phyloP scores from a whole-genome alignment of 1,140 invertebrate genomes.

The Drosophila asahinai region DNA sequence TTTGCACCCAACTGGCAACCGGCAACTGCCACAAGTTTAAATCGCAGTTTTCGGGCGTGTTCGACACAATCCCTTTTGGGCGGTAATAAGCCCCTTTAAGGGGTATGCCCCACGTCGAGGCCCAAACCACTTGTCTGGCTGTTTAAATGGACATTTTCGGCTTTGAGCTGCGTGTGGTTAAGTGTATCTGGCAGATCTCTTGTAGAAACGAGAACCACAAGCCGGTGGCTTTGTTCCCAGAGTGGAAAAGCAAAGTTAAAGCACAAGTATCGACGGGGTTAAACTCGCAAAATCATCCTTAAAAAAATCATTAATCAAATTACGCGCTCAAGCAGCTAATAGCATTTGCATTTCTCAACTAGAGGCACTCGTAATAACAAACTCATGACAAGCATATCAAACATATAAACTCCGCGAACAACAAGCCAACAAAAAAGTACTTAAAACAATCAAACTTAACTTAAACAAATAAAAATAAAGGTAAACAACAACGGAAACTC shows the following conservation, averaged over 20 bases:
- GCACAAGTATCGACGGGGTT: conserved; percentile 19
- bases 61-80: conserved; percentile 11
- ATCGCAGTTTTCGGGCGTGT: conserved; percentile 37
- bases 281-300: conserved; percentile 47
- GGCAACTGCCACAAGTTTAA: conserved; percentile 74
- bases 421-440: conserved; percentile 55
- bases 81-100: background rate
- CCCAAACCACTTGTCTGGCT: conserved; percentile 9
- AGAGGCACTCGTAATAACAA: conserved; percentile 45
- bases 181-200: background rate
- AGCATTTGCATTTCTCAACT: conserved; percentile 49
- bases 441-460: conserved; percentile 68
- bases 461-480: conserved; percentile 16
- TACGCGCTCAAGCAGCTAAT: conserved; percentile 54
- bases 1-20: conserved; percentile 53
- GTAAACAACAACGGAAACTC: conserved; percentile 40
- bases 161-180: conserved; percentile 37
- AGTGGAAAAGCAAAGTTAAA: conserved; percentile 16
- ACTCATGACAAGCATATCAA: conserved; percentile 75
- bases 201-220: conserved; percentile 18
- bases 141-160: conserved; percentile 48
- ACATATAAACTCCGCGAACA: conserved; percentile 29
- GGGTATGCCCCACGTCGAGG: conserved; percentile 36
- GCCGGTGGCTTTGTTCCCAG: conserved; percentile 50
- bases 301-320: conserved; percentile 59